Evolutionary conservation across 2,797 vertebrate genomes (phyloP), one percentile per base, ranked within the genome.

Genomic region (Odontamblyopus rebecca): DNA sequence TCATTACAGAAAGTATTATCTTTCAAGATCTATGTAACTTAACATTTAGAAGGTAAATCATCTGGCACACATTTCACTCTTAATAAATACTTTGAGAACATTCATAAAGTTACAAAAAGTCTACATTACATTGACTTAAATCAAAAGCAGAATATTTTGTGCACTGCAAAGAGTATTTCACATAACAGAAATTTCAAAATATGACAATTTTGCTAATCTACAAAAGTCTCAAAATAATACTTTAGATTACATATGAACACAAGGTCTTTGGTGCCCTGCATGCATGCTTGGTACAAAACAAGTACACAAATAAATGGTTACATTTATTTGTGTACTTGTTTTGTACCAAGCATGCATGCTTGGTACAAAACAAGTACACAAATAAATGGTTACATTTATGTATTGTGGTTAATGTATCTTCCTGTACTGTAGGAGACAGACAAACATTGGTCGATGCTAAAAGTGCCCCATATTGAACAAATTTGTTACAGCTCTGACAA

Each of bases 181-280:
- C 78, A 74, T 74, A 57, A 73, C 65, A 67, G 4, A 69, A 76
- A 81, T 66, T 27, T 18, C 8, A 72, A 53, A 73, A 35, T 44
- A 56, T 19, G 11, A 57, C 23, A n/a, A 11, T 50, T 61, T 48
- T 73, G 16, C 59, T 62, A 51, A 73, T 30, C 44, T 70, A 62
- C 11, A 26, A 72, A 76, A 72, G 82, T 67, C 27, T 32, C 6
- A 70, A 61, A 77, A 48, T 16, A 68, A 69, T 81, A 57, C 32
- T 59, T 19, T 54, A 65, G 26, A 32, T 67, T 15, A 69, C 27
- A n/a, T 35, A 59, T 80, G 16, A 81, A 80, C 64, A 60, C 59
- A 59, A 80, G 38, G 44, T 89, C 89, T 91, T 91, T 90, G 88
- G 86, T 90, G 81, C 82, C 69, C 54, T 71, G 71, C 77, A 79